Conservation (phyloP, 2,888 invertebrate genomes). For the Drosophila pegasa region DNA sequence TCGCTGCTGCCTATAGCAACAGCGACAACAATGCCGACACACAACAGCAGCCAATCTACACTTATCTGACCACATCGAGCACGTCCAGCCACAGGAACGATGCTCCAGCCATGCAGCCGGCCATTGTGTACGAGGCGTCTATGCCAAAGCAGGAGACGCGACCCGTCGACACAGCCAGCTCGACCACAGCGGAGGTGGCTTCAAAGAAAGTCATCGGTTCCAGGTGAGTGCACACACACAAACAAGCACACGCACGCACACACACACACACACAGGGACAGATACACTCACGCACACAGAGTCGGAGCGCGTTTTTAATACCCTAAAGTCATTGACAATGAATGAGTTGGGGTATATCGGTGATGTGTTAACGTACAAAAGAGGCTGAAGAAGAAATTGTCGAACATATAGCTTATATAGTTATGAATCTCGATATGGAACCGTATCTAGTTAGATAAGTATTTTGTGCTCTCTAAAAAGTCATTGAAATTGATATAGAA, state of each 20-base stretch:
- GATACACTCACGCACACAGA: background rate
- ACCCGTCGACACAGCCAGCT: slow-evolving; percentile 11
- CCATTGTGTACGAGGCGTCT: slow-evolving; percentile 74
- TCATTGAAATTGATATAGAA: too few relatives aligned
- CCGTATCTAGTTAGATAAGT: background rate
- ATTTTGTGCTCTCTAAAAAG: background rate
- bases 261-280: background rate
- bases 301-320: slow-evolving; percentile 25
- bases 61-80: slow-evolving; percentile 72
- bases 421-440: background rate
- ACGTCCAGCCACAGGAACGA: slow-evolving; percentile 61
- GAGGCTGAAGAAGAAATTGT: background rate
- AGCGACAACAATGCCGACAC: slow-evolving; percentile 35
- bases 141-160: slow-evolving; percentile 58
- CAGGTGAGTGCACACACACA: slow-evolving; percentile 85
- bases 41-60: slow-evolving; percentile 54
- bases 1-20: slow-evolving; percentile 54
- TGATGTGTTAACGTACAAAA: background rate
- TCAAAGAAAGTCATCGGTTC: slow-evolving; percentile 87
- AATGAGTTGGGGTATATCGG: background rate
- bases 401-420: background rate
- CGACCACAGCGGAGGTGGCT: slow-evolving; percentile 80
- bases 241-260: slow-evolving; percentile 8
- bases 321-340: slow-evolving; percentile 2
- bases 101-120: slow-evolving; percentile 61